Evolutionary conservation across 1,140 invertebrate species (phyloP), one percentile per base, ranked within the genome.

Genomic region (Ylistrum balloti): DNA sequence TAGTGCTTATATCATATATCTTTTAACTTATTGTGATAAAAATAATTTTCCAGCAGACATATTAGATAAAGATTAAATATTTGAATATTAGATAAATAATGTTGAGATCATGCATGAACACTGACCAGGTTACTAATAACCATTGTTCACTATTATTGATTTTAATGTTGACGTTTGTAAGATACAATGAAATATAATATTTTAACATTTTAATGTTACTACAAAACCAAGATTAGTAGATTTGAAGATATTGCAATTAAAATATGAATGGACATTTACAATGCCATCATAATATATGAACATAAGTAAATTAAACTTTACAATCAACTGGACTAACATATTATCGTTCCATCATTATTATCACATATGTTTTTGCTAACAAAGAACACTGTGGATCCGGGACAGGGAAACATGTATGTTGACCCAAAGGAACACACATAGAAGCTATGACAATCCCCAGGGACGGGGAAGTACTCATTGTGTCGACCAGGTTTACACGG

Each of bases 351-450:
- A 45, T 92, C 91, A 32, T 92, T 92, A 33, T 86, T 89, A 86
- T 92, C 89, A 89, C 91, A 92, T 33, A 88, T 38, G 32, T 88
- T 85, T n/a, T 89, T 90, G 9, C 17, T 87, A 15, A 86, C 38
- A 41, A 86, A 92, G 32, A 92, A 92, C 32, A 92, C 91, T 5
- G 88, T 87, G 32, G 86, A 85, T 34, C 89, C 89, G 33, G 91
- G 88, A 89, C 91, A 92, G 28, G 45, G 85, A 38, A 92, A 92
- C 89, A 90, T 92, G 41, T 92, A 92, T 13, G 91, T 92, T 20
- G 88, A 87, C 2, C 91, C 91, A 85, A 92, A 92, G 0, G 91
- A 92, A 88, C 91, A 92, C n/a, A 92, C 91, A 87, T 88, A 92
- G 38, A 92, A 90, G n/a, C 89, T 90, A 20, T 90, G 32, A 48